These are phyloP conservation scores for Ferrisia virgata DNA, from an alignment of 2,888 invertebrate species.

Conservation along the genomic window DNA sequence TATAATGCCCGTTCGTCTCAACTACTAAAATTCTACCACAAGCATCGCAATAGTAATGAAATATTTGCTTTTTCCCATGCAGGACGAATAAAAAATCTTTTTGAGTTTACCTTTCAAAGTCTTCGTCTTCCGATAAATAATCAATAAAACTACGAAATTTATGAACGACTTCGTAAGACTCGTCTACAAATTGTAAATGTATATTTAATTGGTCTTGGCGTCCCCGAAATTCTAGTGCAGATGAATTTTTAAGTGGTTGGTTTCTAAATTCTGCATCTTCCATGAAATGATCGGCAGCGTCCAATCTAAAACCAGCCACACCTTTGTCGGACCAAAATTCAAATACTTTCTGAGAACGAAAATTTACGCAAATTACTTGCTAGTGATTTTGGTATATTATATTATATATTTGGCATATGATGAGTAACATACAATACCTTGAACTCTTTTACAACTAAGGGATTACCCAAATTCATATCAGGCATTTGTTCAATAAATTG, in stretches of 20 bases:
- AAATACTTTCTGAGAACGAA: conserved; percentile 15
- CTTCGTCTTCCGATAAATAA: background rate
- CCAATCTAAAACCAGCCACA: conserved; percentile 45
- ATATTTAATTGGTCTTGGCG: background rate
- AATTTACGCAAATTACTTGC: background rate
- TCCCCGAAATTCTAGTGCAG: background rate
- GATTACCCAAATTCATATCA: conserved; percentile 74
- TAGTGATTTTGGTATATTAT: no score
- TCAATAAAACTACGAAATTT: background rate
- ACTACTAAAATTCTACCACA: background rate
- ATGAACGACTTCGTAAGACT: background rate
- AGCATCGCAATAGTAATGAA: background rate
- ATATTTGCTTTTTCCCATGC: no score
- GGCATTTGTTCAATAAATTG: conserved; percentile 73
- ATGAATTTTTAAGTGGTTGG: background rate
- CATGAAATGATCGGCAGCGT: conserved; percentile 35
- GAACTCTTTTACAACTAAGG: conserved; percentile 64
- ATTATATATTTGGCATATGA: background rate
- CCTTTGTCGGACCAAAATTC: conserved; percentile 44
- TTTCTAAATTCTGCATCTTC: background rate
- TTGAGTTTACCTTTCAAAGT: background rate
- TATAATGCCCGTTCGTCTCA: no score
- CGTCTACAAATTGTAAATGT: conserved; percentile 35
- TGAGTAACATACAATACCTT: conserved; percentile 53
- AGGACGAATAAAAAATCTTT: background rate